Conservation (phyloP, 2,113 vertebrate genomes). For the Steatornis caripensis region DNA sequence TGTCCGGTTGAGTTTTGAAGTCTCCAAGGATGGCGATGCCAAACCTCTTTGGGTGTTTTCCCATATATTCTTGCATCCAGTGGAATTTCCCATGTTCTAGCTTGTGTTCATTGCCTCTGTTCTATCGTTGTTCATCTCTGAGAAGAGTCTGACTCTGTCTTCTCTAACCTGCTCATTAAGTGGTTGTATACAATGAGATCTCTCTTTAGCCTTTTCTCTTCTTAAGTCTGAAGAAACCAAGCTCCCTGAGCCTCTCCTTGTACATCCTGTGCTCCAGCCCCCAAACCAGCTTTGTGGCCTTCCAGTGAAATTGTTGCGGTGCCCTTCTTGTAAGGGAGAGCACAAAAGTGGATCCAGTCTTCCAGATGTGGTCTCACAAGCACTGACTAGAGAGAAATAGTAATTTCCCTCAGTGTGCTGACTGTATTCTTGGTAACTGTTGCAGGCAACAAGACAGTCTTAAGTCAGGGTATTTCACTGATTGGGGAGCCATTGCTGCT, state of each 20-base stretch:
- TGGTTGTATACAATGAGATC: background rate
- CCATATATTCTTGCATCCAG: background rate
- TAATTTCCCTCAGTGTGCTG: background rate
- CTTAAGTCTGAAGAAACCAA: background rate
- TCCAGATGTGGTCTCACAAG: background rate
- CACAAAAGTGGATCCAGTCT: background rate
- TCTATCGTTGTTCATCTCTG: background rate
- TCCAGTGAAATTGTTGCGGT: background rate
- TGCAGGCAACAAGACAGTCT: background rate
- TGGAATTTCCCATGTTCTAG: background rate
- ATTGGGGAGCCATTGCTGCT: rapidly evolving
- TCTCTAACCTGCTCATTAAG: background rate
- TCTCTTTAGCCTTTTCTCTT: background rate
- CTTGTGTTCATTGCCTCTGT: background rate
- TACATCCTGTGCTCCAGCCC: background rate
- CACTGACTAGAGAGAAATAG: background rate
- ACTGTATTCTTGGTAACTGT: background rate
- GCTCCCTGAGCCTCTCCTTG: background rate
- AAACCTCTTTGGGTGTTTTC: background rate
- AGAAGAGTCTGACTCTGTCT: background rate
- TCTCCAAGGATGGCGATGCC: background rate
- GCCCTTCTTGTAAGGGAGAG: background rate
- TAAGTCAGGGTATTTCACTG: background rate
- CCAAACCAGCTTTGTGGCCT: background rate
- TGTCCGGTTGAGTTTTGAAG: background rate